A percentile compares a stretch with the other conserved stretches of the same genome.
Conservation (phyloP, 2,888 invertebrate species). For the Drosophila neonasuta region DNA sequence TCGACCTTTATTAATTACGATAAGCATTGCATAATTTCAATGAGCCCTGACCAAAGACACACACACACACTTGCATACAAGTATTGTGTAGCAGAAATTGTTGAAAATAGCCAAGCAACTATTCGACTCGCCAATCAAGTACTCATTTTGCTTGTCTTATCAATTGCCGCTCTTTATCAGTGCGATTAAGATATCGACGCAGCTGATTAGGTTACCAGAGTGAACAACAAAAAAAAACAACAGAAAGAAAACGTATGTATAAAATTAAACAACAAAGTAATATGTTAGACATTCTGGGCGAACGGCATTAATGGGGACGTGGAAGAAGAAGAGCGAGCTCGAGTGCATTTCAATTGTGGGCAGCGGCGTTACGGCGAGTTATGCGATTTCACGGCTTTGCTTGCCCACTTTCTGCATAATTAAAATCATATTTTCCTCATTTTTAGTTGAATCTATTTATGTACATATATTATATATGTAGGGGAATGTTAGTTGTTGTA, state of each 20-base stretch:
- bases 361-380: conserved; percentile 12
- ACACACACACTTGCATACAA: conserved; percentile 10
- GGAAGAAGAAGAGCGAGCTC: conserved; percentile 5
- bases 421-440: conserved; percentile 13
- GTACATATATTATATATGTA: conserved; percentile 5
- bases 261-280: neutral
- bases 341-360: conserved; percentile 21
- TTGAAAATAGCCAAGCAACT: conserved; percentile 16
- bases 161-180: conserved; percentile 41
- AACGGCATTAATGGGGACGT: conserved; percentile 17
- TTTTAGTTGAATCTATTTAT: neutral
- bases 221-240: conserved; percentile 3
- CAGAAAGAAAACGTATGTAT: conserved; percentile 1
- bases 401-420: conserved; percentile 34
- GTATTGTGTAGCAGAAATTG: conserved; percentile 17
- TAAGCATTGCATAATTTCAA: conserved; percentile 49
- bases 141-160: conserved; percentile 46
- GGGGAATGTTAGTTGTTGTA: neutral
- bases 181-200: conserved; percentile 40
- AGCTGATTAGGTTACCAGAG: conserved; percentile 33
- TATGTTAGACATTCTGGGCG: neutral
- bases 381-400: conserved; percentile 21
- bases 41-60: conserved; percentile 6
- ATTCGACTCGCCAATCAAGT: conserved; percentile 22
- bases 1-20: conserved; percentile 66